These are phyloP conservation scores for Ormia ochracea DNA, from an alignment of 2,888 invertebrate genomes.

Conservation along the genomic window DNA sequence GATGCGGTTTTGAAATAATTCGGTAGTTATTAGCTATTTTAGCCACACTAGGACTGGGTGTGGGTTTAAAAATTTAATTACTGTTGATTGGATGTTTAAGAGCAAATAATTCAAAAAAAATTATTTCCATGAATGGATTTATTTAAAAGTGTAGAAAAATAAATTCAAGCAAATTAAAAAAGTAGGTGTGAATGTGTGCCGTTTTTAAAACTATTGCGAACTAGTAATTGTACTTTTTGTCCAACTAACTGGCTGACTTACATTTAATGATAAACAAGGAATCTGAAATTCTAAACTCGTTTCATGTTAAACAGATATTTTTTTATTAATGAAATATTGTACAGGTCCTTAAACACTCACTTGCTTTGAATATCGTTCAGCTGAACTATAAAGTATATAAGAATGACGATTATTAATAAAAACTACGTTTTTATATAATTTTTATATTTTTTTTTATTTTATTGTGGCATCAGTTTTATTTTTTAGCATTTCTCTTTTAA, in stretches of 20 bases:
- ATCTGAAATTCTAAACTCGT: no score
- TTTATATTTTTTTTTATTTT: neutral
- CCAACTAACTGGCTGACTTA: no score
- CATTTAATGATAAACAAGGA: no score
- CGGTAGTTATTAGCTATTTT: constrained; percentile 72
- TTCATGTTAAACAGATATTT: no score
- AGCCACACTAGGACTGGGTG: constrained; percentile 66
- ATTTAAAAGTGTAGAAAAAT: neutral
- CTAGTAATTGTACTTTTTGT: no score
- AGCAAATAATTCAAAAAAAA: constrained; percentile 54
- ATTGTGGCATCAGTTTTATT: constrained; percentile 28
- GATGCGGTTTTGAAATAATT: constrained; percentile 69
- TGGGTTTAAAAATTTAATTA: constrained; percentile 60
- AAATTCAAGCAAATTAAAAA: neutral
- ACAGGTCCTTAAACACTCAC: no score
- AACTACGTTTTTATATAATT: constrained; percentile 4
- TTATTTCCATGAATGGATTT: constrained; percentile 20
- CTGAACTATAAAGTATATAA: no score
- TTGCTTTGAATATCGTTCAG: no score
- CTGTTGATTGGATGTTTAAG: constrained; percentile 54
- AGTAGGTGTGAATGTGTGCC: neutral
- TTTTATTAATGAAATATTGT: no score
- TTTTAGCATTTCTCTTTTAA: constrained; percentile 21
- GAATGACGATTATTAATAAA: no score
- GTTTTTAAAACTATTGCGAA: no score